These are phyloP conservation scores for Empidonax traillii DNA, from an alignment of 2,113 vertebrate genomes.

Conservation along the genomic window DNA sequence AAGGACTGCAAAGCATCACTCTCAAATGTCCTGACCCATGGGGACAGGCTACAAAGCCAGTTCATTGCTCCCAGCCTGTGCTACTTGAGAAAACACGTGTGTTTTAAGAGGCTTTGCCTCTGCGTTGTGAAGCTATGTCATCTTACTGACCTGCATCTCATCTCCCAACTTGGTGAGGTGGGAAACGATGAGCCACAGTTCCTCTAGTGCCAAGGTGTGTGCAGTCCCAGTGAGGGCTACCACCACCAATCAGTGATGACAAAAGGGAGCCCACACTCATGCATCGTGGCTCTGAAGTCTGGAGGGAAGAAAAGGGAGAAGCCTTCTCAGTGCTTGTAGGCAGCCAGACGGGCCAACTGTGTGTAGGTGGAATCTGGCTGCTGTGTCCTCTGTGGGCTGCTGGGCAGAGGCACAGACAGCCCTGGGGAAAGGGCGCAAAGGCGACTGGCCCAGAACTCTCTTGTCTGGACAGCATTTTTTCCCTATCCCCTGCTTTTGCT, in stretches of 20 bases:
- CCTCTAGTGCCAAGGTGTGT: background rate
- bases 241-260: accelerated
- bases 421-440: constrained; percentile 5
- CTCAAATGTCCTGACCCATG: background rate
- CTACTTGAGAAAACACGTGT: background rate
- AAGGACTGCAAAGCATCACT: background rate
- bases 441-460: background rate
- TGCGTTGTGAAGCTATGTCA: background rate
- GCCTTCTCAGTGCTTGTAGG: background rate
- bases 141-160: background rate
- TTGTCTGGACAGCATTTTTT: background rate
- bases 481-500: background rate
- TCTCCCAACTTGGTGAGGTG: background rate
- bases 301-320: background rate
- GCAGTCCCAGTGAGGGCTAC: background rate
- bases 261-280: background rate
- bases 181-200: background rate
- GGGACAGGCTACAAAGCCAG: background rate
- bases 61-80: accelerated
- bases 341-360: background rate
- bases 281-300: background rate
- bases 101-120: background rate
- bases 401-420: constrained; percentile 2
- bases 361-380: constrained; percentile 14
- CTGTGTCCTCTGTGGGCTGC: background rate